Base-by-base conservation (phyloP, 2,888 invertebrate genomes). In the Eulithis prunata region DNA sequence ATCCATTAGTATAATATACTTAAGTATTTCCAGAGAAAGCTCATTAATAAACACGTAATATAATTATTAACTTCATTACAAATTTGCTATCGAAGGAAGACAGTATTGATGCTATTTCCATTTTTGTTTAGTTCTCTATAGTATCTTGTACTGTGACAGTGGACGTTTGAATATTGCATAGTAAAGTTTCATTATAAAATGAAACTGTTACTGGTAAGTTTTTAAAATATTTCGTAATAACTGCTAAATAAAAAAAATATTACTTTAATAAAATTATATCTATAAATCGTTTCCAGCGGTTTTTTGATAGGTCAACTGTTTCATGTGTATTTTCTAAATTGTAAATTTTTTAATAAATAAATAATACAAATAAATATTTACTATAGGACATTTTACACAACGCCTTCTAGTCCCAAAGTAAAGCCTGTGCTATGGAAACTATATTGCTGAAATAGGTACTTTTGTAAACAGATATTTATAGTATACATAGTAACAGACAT, bases 201-300 rank as follows among this genome's bases (percentile, higher is more conserved):
- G 66, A 62, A 64, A 52, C 38, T 54, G 54, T 14, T 54, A 54
- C 41, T 5, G 61, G 64, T 65, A 65, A 65, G 64, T 54, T 21
- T 32, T 21, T 52, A 1, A 21, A 21, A 21, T 21, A 21, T 21
- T 21, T 21, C 2, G 21, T 21, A 21, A 21, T 21, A 21, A 2
- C 21, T 21, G 21, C 21, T 21, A 21, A 21, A 2, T 21, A 21
- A 1, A 21, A 21, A 21, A 21, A 21, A 1, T 21, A 21, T 1
- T 1, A 21, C 21, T 21, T 21, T 21, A 21, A 21, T 21, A 21
- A 21, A 21, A 21, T 21, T 21, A 21, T 21, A 21, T 21, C 2
- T 21, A 21, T 21, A 21, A 1, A 21, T 21, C 21, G 21, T 21
- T 21, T 21, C 1, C 21, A 21, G 2, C 21, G 21, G 21, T 21